Conservation (phyloP, 2,888 invertebrate genomes). For the Caenorhabditis parvicauda region DNA sequence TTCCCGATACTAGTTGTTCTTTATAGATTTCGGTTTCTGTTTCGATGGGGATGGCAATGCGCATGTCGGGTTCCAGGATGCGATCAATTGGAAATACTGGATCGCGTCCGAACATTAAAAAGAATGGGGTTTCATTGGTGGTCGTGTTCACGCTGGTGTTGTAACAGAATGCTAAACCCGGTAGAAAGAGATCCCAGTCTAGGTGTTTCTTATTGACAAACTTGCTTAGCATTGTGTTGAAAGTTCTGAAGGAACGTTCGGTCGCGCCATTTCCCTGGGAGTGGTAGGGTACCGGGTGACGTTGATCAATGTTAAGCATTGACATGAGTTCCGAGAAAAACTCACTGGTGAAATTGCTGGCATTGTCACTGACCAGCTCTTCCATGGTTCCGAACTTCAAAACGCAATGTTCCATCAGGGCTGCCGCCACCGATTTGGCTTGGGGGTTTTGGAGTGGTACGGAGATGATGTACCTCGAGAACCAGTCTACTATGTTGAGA, state of each 20-base stretch:
- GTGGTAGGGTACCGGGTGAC: constrained; percentile 27
- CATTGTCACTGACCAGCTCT: constrained; percentile 47
- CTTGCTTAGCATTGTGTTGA: constrained; percentile 18
- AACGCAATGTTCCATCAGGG: constrained; percentile 35
- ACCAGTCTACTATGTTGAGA: constrained; percentile 8
- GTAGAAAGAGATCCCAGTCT: constrained; percentile 19
- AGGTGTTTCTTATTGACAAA: constrained; percentile 9
- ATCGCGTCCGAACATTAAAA: constrained; percentile 24
- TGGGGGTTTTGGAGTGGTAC: constrained; percentile 56
- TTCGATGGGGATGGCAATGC: too few species aligned
- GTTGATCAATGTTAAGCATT: constrained; percentile 22
- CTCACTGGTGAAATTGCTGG: constrained; percentile 28
- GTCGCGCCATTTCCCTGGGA: constrained; percentile 43
- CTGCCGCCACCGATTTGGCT: constrained; percentile 54
- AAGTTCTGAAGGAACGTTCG: constrained; percentile 35
- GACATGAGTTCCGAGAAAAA: constrained; percentile 18
- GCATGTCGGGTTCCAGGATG: constrained; percentile 19
- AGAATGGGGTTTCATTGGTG: constrained; percentile 23
- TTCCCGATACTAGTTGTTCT: too few species aligned
- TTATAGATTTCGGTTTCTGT: too few species aligned
- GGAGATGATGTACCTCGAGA: constrained; percentile 36
- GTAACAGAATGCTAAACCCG: constrained; percentile 14
- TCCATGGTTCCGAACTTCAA: constrained; percentile 34
- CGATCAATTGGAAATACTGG: constrained; percentile 18
- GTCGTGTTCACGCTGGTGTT: constrained; percentile 21